Evolutionary conservation across 2,888 invertebrate species (phyloP).

Genomic region (Galeopsomyia nigrocyanea): DNA sequence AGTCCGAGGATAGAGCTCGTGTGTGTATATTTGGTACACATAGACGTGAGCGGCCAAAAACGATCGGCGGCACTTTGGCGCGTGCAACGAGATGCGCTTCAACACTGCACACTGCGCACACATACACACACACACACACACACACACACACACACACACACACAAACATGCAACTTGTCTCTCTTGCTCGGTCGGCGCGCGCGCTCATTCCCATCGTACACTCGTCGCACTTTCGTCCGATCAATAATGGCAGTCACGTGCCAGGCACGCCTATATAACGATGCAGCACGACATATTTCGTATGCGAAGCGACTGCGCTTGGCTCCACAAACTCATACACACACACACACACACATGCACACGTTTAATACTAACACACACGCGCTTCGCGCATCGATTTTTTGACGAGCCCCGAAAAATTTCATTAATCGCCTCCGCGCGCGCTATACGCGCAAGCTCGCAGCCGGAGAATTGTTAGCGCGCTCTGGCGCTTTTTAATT

Average conservation of each 20-base stretch:
- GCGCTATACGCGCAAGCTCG: too few species aligned
- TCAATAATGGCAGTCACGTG: slow-evolving; percentile 56
- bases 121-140: slow-evolving; percentile 1
- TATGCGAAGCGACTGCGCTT: slow-evolving; percentile 41
- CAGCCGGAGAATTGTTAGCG: too few species aligned
- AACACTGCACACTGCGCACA: neutral
- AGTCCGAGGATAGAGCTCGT: too few species aligned
- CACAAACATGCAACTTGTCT: neutral
- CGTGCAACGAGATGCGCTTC: slow-evolving; percentile 8
- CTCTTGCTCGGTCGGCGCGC: slow-evolving; percentile 20
- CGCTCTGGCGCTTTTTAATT: too few species aligned
- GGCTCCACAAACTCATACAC: slow-evolving; percentile 9
- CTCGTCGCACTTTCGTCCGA: slow-evolving; percentile 52
- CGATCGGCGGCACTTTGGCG: too few species aligned
- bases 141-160: neutral
- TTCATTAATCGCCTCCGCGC: slow-evolving; percentile 27
- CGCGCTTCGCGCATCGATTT: slow-evolving; percentile 17
- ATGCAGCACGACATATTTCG: slow-evolving; percentile 53
- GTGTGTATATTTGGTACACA: too few species aligned
- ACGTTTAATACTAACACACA: neutral
- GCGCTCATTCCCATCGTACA: slow-evolving; percentile 36
- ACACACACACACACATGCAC: neutral
- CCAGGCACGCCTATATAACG: slow-evolving; percentile 52
- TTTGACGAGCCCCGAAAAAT: slow-evolving; percentile 14
- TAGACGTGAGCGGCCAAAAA: slow-evolving; percentile 1